Percentiles rank a stretch among this genome's conserved stretches.
phyloP scores from a whole-genome alignment of 2,113 vertebrate genomes.

The Terrapene triunguis region DNA sequence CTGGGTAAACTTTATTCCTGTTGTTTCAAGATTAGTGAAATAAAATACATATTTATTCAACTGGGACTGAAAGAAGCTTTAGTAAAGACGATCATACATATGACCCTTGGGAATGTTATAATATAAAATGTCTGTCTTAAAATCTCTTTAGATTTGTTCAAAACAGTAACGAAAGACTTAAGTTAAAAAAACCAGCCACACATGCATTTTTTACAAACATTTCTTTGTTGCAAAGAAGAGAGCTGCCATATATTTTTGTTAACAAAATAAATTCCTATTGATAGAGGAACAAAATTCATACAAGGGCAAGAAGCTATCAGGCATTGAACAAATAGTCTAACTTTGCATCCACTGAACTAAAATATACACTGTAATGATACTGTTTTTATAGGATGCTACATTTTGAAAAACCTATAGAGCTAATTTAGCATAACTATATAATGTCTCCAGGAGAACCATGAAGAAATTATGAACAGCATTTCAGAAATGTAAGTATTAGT shows the following conservation, averaged over 20 bases:
- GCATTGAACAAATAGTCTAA: not conserved
- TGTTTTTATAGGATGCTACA: not conserved
- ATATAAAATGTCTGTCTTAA: slow-evolving; percentile 84
- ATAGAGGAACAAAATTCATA: slow-evolving; percentile 57
- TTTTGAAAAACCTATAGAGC: not conserved
- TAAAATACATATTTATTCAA: slow-evolving; percentile 89
- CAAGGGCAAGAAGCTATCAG: not conserved
- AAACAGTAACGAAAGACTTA: slow-evolving; percentile 79
- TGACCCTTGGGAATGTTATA: slow-evolving; percentile 76
- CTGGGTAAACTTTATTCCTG: slow-evolving; percentile 88
- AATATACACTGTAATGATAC: not conserved
- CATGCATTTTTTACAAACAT: slow-evolving; percentile 74
- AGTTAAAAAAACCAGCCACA: slow-evolving; percentile 75
- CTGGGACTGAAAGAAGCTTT: slow-evolving; percentile 83
- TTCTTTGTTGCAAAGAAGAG: slow-evolving; percentile 71
- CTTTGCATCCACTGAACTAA: slow-evolving; percentile 8
- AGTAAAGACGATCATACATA: slow-evolving; percentile 82
- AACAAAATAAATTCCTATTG: slow-evolving; percentile 76
- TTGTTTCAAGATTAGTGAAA: slow-evolving; percentile 90
- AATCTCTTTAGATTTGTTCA: slow-evolving; percentile 84
- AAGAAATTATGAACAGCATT: not conserved
- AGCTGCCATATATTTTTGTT: slow-evolving; percentile 68
- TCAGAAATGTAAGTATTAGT: not conserved
- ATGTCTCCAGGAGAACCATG: not conserved
- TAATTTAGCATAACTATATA: not conserved